Evolutionary conservation across 2,113 vertebrate species (phyloP), one percentile per base, ranked within the genome.

Genomic region (Chascanopsetta lugubris): DNA sequence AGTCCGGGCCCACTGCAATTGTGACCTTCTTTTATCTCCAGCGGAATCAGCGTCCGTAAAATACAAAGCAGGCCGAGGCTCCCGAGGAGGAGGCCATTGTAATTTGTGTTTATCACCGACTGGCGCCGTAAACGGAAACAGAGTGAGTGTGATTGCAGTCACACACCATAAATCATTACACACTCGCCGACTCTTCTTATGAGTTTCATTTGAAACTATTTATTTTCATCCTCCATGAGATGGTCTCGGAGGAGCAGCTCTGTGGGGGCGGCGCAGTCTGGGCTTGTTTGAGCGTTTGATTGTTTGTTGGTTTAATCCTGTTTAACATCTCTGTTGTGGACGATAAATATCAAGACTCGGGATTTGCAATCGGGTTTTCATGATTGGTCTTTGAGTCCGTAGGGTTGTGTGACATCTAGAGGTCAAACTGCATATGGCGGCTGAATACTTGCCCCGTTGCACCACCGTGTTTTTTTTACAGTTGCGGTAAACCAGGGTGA

Each of bases 41-140:
- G 17, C 29, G 5, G 24, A 22, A n/a, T 59, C 20, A 49, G 11
- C 34, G 42, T 5, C 34, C 12, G 34, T 38, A 38, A 6, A 15
- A 15, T 4, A 15, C 9, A 20, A 38, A 12, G 29, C 15, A 15
- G 22, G 17, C 55, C 53, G 25, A 42, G 25, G 22, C 17, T 57
- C 50, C 62, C n/a, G n/a, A n/a, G n/a, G n/a, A 49, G 17, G 43
- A 20, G 40, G 54, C 25, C 30, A 21, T 9, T 49, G 21, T 38
- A 42, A 70, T 55, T 60, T 25, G 66, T 48, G 75, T 82, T 68
- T 36, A 79, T 61, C 3, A 40, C 45, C 15, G 9, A 55, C n/a
- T n/a, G n/a, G n/a, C n/a, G 67, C 32, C 26, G 24, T 10, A 62
- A 15, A 49, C n/a, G 69, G 20, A 62, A 15, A 49, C n/a, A 72